Evolutionary conservation across 2,113 vertebrate species (phyloP).

Genomic region (Chloropsis cyanopogon): DNA sequence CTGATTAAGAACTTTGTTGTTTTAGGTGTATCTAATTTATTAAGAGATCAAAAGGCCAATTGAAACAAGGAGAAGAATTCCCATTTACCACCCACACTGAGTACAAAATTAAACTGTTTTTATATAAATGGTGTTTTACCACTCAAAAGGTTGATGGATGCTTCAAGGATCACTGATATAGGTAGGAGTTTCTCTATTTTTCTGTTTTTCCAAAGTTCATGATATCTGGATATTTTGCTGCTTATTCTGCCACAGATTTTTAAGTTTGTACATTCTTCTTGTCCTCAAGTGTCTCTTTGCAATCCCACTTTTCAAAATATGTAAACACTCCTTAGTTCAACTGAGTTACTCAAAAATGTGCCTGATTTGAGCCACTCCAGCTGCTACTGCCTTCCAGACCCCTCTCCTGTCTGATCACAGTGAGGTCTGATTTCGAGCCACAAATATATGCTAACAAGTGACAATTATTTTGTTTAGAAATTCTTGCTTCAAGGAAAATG

Average conservation of each 20-base stretch:
- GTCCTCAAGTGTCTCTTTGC: conserved; percentile 47
- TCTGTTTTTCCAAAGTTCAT: not conserved
- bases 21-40: conserved; percentile 48
- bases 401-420: not conserved
- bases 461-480: conserved; percentile 32
- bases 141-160: not conserved
- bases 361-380: conserved; percentile 42
- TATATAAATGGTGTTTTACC: not conserved
- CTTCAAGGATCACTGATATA: not conserved
- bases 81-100: conserved; percentile 24
- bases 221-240: conserved; percentile 5
- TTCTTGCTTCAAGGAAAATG: not conserved
- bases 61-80: not conserved
- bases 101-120: not conserved
- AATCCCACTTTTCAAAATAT: conserved; percentile 38
- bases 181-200: not conserved
- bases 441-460: not conserved
- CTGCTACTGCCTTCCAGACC: conserved; percentile 27
- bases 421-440: not conserved
- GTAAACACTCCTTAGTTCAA: conserved; percentile 52
- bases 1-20: not conserved
- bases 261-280: conserved; percentile 35
- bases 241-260: not conserved
- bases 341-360: conserved; percentile 50
- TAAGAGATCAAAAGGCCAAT: not conserved